Evolutionary conservation across 2,797 vertebrate genomes (phyloP).

Genomic region (Columba guinea): DNA sequence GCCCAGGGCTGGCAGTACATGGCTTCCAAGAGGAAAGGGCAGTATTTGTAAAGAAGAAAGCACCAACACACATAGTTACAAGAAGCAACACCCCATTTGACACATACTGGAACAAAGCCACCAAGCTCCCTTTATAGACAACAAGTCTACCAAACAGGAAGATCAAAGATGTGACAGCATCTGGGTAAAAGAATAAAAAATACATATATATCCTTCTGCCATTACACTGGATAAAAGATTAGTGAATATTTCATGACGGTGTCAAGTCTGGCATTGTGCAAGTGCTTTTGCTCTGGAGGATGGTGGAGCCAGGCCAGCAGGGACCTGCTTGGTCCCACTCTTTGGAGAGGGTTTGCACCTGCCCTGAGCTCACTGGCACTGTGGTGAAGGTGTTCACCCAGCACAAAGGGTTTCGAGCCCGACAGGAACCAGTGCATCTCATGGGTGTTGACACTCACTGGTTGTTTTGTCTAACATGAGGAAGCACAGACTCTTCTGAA

Average conservation of each 20-base stretch:
- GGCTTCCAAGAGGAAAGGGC: slow-evolving; percentile 39
- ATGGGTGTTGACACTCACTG: not conserved
- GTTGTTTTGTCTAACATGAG: not conserved
- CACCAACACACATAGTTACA: not conserved
- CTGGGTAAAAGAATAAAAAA: not conserved
- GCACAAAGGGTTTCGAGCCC: not conserved
- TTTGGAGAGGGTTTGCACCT: not conserved
- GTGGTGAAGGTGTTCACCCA: accelerated
- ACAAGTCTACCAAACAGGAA: slow-evolving; percentile 37
- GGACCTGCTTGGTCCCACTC: not conserved
- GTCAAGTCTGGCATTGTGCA: not conserved
- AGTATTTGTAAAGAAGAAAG: slow-evolving; percentile 32
- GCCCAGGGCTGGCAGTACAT: not conserved
- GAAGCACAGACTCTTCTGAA: not conserved
- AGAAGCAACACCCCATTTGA: not conserved
- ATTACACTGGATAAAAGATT: not conserved
- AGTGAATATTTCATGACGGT: not conserved
- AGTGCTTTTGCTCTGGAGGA: not conserved
- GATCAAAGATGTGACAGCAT: not conserved
- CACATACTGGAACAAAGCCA: slow-evolving; percentile 17
- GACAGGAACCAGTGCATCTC: not conserved
- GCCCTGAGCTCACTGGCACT: not conserved
- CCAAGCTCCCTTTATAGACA: not conserved
- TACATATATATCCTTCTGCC: not conserved
- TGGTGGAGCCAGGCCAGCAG: not conserved